A percentile compares a stretch with the other conserved stretches of the same genome.
These are phyloP conservation scores for Eospalax fontanierii DNA, from an alignment of 2,797 vertebrate species.

Conservation along the genomic window DNA sequence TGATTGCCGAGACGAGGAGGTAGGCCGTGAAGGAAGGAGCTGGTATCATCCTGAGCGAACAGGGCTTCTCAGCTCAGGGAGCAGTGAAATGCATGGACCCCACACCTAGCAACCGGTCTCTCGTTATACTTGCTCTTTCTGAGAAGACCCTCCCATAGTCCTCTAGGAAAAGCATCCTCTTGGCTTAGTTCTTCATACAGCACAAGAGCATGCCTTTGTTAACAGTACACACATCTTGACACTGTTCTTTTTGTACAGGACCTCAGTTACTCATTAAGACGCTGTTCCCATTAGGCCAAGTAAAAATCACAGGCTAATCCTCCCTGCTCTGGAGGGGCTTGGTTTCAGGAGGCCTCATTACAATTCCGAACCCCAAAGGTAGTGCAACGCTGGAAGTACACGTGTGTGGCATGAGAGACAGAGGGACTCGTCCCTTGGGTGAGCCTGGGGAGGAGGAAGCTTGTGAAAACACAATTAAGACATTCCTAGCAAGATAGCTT, in stretches of 20 bases:
- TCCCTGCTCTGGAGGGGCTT: background rate
- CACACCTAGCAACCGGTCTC: background rate
- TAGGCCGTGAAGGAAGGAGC: background rate
- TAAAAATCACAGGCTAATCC: background rate
- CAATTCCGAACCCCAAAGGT: background rate
- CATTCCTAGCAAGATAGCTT: constrained; percentile 64
- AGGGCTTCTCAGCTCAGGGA: background rate
- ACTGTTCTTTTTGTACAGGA: background rate
- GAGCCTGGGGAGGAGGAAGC: background rate
- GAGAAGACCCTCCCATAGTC: background rate
- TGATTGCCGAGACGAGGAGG: background rate
- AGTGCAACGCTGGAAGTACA: background rate
- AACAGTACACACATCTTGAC: background rate
- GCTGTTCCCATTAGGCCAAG: constrained; percentile 26
- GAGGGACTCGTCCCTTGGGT: background rate
- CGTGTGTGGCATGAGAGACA: constrained; percentile 20
- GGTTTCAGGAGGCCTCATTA: constrained; percentile 29
- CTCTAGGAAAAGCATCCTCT: constrained; percentile 5
- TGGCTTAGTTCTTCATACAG: background rate
- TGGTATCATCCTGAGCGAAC: background rate
- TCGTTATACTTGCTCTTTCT: background rate
- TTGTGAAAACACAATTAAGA: constrained; percentile 53
- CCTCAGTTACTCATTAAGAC: background rate
- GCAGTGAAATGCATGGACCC: background rate
- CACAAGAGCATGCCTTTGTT: background rate